A percentile compares a stretch with the other conserved stretches of the same genome.
Evolutionary conservation across 23 tunicate genomes (phyloP).

Genomic region (Diplosoma virens): DNA sequence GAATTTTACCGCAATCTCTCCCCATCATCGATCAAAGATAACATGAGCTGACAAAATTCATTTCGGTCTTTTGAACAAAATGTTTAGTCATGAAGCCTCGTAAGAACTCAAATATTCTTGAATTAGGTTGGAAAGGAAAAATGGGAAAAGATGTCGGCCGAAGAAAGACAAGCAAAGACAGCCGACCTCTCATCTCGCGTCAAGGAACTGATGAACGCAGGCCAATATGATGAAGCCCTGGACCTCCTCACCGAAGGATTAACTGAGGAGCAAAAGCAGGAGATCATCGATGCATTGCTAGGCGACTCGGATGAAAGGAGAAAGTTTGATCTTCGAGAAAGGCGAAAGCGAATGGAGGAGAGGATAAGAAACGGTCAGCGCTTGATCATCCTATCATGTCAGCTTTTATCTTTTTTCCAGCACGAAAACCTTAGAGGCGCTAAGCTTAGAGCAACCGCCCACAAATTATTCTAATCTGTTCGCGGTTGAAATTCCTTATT

Average conservation of each 20-base stretch:
- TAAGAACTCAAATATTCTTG: too few relatives aligned
- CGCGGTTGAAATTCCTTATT: too few relatives aligned
- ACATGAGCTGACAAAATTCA: too few relatives aligned
- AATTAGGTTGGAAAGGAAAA: slow-evolving; percentile 65
- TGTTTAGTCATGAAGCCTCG: too few relatives aligned
- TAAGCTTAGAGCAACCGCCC: too few relatives aligned
- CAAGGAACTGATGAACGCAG: slow-evolving; percentile 55
- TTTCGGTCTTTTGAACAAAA: too few relatives aligned
- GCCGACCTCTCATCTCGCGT: slow-evolving; percentile 48
- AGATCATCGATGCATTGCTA: slow-evolving; percentile 28
- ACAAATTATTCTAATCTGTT: too few relatives aligned
- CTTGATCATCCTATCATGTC: too few relatives aligned
- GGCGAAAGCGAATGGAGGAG: slow-evolving; percentile 35
- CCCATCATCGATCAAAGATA: too few relatives aligned
- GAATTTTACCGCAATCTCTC: too few relatives aligned
- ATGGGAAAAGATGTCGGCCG: slow-evolving; percentile 54
- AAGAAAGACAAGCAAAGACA: slow-evolving; percentile 34
- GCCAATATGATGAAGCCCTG: slow-evolving; percentile 61
- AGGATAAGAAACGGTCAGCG: slow-evolving; percentile 55
- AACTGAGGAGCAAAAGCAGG: slow-evolving; percentile 44
- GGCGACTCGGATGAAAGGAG: slow-evolving; percentile 57
- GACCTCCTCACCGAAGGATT: slow-evolving; percentile 58
- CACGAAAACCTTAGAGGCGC: too few relatives aligned
- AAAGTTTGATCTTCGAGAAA: slow-evolving; percentile 45
- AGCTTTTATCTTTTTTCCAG: too few relatives aligned